A percentile compares a stretch with the other conserved stretches of the same genome.
Conservation (phyloP, 2,888 invertebrate genomes). For the Cenopis cana region DNA sequence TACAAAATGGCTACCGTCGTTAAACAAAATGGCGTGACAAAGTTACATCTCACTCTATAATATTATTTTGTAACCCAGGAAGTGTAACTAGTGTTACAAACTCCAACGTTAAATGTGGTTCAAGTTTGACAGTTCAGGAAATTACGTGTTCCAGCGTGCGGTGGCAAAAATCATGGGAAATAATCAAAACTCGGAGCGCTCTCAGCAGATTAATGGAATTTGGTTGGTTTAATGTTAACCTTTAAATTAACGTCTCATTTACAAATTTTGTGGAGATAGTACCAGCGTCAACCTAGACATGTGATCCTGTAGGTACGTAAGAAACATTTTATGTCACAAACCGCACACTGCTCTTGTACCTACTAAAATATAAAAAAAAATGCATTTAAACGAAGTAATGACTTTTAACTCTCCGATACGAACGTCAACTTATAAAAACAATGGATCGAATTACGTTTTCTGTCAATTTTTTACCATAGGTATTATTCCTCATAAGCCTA, state of each 20-base stretch:
- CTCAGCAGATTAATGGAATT: neutral
- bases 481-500: too few relatives aligned
- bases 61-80: neutral
- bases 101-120: neutral
- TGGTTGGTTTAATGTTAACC: neutral
- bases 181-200: neutral
- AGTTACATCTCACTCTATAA: neutral
- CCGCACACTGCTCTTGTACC: too few relatives aligned
- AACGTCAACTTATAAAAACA: too few relatives aligned
- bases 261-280: neutral
- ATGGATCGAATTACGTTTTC: too few relatives aligned
- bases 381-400: too few relatives aligned
- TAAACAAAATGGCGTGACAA: constrained; percentile 2
- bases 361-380: too few relatives aligned
- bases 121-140: constrained; percentile 4
- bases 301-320: too few relatives aligned
- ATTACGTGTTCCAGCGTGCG: neutral
- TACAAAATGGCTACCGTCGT: constrained; percentile 2
- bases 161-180: neutral
- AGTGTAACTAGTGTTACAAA: neutral
- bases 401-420: too few relatives aligned
- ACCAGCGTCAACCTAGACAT: neutral
- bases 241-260: neutral
- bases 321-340: too few relatives aligned
- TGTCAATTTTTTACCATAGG: too few relatives aligned